Base-by-base conservation (phyloP, 2,113 vertebrate genomes). In the Chionodraco myersi region DNA sequence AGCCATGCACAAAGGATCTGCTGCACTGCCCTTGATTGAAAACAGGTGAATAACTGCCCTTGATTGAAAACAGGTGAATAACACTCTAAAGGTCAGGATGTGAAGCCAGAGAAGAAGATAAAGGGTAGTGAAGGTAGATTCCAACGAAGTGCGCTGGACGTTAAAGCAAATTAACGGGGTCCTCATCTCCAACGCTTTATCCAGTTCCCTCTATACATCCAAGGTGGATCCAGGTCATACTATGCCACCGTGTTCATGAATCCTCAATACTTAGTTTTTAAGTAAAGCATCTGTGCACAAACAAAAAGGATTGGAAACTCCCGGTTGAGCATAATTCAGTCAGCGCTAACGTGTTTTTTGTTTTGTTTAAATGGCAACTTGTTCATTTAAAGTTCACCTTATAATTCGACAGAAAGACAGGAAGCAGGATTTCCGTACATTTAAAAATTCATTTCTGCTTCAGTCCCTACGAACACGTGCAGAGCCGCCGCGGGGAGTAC, bases 391-490 rank as follows among this genome's bases (percentile, higher is more conserved):
- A 64, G 10, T 68, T 77, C 30, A 2, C 41, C 78, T 41, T 47
- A 36, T 49, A 72, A 56, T 52, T 7, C n/a, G 15, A 79, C 52
- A 45, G 47, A 77, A 62, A 66, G 64, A 75, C 58, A 18, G 13
- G 1, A 69, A 10, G 30, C 60, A 12, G 2, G 34, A 71, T 77
- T 73, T 79, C 2, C 21, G 5, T 18, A 72, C 57, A 80, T 82
- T 74, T 87, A 5, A 64, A 73, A 86, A 73, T 41, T 21, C 66
- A 73, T 72, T 84, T 44, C 26, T 76, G 63, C 71, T 41, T 72
- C 66, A 67, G 74, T 61, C 60, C 41, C 61, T 41, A 15, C 60
- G 21, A 86, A 88, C 75, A 84, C 70, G 65, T 70, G 66, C 66
- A 58, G 61, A 77, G 61, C 63, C 77, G 58, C 81, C 6, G 34